Percentiles rank a stretch among this genome's conserved stretches.
Conservation (phyloP, 2,113 vertebrate species). For the Zosterops lateralis region DNA sequence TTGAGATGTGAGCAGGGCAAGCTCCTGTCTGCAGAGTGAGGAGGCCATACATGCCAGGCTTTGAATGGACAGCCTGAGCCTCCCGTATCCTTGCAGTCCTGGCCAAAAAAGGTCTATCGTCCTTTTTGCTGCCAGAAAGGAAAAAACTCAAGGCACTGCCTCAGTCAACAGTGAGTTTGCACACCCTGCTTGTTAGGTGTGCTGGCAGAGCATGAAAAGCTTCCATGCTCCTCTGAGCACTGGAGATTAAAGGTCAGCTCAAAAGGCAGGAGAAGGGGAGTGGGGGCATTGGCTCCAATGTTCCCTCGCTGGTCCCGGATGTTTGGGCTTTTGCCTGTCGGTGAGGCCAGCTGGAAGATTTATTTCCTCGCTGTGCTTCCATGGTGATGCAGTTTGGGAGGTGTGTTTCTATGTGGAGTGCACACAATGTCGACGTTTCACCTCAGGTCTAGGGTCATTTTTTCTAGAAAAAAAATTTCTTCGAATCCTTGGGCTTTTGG, state of each 20-base stretch:
- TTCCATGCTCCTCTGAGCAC: fast-evolving
- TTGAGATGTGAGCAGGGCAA: fast-evolving
- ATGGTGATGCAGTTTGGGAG: not conserved
- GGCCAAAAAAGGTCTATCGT: too few species aligned
- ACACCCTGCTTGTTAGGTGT: too few species aligned
- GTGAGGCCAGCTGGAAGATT: fast-evolving
- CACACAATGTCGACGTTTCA: not conserved
- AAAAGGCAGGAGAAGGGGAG: not conserved
- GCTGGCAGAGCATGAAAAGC: not conserved
- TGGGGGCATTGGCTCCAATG: fast-evolving
- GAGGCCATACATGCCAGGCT: not conserved
- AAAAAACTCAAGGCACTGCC: not conserved
- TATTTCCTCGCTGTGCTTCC: fast-evolving
- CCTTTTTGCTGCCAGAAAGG: not conserved
- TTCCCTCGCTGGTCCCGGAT: fast-evolving
- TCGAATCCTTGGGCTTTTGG: not conserved
- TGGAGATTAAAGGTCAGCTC: not conserved
- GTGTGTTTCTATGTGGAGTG: too few species aligned
- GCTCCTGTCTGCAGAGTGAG: not conserved
- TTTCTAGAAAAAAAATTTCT: too few species aligned
- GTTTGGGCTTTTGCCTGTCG: fast-evolving
- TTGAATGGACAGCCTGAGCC: not conserved
- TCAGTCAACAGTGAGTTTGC: not conserved
- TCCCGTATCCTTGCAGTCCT: fast-evolving
- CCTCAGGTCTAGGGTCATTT: not conserved